phyloP scores from a whole-genome alignment of 2,113 vertebrate genomes.

The Salvator merianae region DNA sequence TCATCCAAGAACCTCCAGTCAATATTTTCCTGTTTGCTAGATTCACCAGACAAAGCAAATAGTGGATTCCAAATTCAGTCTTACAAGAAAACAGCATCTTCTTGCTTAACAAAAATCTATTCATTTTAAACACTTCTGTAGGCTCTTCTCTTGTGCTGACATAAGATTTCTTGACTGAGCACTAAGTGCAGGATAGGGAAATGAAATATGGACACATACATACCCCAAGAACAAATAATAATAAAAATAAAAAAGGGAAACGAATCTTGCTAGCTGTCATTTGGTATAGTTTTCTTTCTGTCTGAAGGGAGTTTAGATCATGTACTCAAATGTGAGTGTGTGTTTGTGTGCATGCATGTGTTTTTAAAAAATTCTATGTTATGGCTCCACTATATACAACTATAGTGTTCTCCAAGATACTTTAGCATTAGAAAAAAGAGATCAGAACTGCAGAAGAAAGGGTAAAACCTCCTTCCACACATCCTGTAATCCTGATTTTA shows the following conservation, averaged over 20 bases:
- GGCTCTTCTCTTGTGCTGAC: background rate
- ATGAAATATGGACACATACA: constrained; percentile 60
- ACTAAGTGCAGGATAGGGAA: constrained; percentile 69
- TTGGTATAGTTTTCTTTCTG: background rate
- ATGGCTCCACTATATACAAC: background rate
- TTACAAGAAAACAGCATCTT: background rate
- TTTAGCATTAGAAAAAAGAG: background rate
- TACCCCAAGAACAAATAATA: constrained; percentile 39
- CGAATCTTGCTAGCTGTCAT: constrained; percentile 64
- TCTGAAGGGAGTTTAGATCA: constrained; percentile 24
- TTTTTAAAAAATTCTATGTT: background rate
- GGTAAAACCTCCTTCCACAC: background rate
- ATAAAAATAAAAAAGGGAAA: constrained; percentile 72
- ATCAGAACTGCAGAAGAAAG: background rate
- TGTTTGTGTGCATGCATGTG: background rate
- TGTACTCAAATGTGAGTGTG: constrained; percentile 23
- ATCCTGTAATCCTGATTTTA: background rate
- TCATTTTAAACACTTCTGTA: background rate
- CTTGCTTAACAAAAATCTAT: background rate
- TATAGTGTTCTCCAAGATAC: too few species aligned
- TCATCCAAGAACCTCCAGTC: background rate
- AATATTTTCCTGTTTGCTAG: background rate
- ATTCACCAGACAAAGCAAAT: fast-evolving
- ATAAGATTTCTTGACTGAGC: constrained; percentile 23
- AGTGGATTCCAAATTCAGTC: background rate